phyloP scores from a whole-genome alignment of 2,888 invertebrate species.

The Calameuta pallipes region DNA sequence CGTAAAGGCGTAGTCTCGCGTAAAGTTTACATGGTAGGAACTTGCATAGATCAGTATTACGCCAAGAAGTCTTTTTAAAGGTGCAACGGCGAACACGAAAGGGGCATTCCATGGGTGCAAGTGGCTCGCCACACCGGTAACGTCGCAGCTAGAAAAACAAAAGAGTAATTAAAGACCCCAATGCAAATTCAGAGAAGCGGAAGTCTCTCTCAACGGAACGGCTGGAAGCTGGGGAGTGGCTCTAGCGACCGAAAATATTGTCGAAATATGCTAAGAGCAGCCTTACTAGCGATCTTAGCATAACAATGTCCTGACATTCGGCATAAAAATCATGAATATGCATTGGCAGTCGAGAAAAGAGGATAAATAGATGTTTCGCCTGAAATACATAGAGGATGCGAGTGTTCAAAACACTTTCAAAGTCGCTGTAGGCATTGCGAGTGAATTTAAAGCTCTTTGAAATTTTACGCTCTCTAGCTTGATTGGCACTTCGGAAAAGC shows the following conservation, averaged over 20 bases:
- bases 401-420: not conserved
- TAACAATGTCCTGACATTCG: constrained; percentile 57
- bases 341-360: constrained; percentile 26
- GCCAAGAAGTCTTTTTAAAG: not conserved
- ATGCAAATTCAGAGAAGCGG: constrained; percentile 43
- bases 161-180: constrained; percentile 47
- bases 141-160: constrained; percentile 32
- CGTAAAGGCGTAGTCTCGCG: not conserved
- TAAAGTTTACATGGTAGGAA: not conserved
- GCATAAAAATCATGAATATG: constrained; percentile 57
- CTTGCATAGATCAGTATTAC: not conserved
- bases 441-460: not conserved
- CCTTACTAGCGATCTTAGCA: constrained; percentile 53
- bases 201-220: not conserved
- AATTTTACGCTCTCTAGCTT: not conserved
- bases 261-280: constrained; percentile 58
- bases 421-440: not conserved
- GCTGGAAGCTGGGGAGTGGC: constrained; percentile 17
- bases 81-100: constrained; percentile 19
- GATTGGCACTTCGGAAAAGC: not conserved
- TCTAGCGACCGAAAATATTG: constrained; percentile 50
- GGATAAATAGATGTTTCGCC: not conserved
- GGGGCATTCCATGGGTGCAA: constrained; percentile 16
- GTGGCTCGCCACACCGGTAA: not conserved
- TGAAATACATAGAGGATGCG: not conserved